phyloP scores from a whole-genome alignment of 1,140 invertebrate species.

The Marisa cornuarietis region DNA sequence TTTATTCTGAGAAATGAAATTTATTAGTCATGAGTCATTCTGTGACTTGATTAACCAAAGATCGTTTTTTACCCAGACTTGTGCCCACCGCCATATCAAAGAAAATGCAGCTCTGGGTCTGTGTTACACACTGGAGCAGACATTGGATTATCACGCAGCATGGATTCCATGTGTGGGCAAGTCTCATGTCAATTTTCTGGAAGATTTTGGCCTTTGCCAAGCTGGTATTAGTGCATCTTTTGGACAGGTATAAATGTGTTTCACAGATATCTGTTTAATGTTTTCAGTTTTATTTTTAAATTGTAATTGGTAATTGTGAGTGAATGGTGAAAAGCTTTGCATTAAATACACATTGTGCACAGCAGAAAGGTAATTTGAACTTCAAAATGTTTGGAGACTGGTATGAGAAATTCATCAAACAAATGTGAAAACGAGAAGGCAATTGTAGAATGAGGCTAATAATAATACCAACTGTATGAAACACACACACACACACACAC shows the following conservation, averaged over 20 bases:
- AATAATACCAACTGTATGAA: too few species aligned
- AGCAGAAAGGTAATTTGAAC: too few species aligned
- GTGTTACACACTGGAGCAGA: constrained; percentile 84
- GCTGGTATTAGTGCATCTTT: constrained; percentile 83
- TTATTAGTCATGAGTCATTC: too few species aligned
- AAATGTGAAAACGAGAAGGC: too few species aligned
- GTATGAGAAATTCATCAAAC: too few species aligned
- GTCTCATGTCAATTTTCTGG: constrained; percentile 20
- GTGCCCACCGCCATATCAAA: constrained; percentile 87
- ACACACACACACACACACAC: too few species aligned
- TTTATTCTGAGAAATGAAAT: too few species aligned
- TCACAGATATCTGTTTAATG: neutral
- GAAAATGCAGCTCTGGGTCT: constrained; percentile 87
- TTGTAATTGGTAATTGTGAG: neutral
- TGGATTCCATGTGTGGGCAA: constrained; percentile 25
- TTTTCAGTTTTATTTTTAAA: neutral
- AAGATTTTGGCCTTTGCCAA: constrained; percentile 81
- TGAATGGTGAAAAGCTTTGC: too few species aligned
- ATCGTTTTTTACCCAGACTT: constrained; percentile 73
- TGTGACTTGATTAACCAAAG: too few species aligned
- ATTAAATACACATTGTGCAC: too few species aligned
- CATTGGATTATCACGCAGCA: constrained; percentile 70
- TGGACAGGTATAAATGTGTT: constrained; percentile 41
- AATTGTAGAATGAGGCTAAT: too few species aligned
- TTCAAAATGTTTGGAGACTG: too few species aligned